These are phyloP conservation scores for Copsychus sechellarum DNA, from an alignment of 2,113 vertebrate species.

Conservation along the genomic window DNA sequence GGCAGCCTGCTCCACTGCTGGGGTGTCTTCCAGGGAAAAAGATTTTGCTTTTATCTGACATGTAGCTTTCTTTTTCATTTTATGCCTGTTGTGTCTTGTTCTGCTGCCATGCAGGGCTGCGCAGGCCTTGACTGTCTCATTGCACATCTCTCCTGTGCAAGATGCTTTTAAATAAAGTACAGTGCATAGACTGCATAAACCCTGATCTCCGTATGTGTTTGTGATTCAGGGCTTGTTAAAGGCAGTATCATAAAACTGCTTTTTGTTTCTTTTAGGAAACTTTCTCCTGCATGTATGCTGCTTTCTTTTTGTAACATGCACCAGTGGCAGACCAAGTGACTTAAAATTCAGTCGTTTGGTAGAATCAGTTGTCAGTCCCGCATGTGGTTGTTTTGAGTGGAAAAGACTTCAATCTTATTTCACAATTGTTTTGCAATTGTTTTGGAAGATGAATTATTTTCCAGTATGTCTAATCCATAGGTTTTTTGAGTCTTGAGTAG, in stretches of 20 bases:
- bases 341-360: neutral
- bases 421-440: neutral
- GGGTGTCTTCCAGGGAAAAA: neutral
- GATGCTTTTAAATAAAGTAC: neutral
- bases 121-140: neutral
- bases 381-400: neutral
- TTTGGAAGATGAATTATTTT: neutral
- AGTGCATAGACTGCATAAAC: neutral
- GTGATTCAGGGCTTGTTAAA: neutral
- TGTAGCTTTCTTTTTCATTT: neutral
- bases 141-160: neutral
- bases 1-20: neutral
- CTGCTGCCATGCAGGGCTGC: neutral
- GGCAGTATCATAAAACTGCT: neutral
- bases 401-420: neutral
- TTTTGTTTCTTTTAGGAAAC: neutral
- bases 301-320: neutral
- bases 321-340: neutral
- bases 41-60: neutral
- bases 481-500: neutral
- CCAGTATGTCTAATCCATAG: neutral
- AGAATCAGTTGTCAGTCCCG: neutral
- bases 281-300: neutral
- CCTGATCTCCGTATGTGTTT: neutral
- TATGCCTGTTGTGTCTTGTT: neutral